phyloP scores from a whole-genome alignment of 2,888 invertebrate genomes.

The Melanostoma scalare region DNA sequence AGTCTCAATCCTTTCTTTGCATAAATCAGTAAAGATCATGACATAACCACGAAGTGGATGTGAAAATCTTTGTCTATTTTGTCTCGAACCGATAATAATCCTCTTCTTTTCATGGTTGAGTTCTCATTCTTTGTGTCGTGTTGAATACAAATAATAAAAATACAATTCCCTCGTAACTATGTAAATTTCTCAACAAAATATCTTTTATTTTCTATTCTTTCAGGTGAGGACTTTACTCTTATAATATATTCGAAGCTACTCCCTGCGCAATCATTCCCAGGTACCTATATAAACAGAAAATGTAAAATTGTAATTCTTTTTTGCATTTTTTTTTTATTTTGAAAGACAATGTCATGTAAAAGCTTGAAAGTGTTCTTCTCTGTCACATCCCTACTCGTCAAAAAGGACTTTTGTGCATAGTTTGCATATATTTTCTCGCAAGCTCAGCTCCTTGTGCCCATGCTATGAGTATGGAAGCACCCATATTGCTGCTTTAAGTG shows the following conservation, averaged over 20 bases:
- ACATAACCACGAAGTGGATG: too few species aligned
- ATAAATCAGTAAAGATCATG: too few species aligned
- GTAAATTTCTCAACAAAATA: slow-evolving; percentile 20
- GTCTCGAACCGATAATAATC: too few species aligned
- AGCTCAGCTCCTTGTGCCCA: slow-evolving; percentile 7
- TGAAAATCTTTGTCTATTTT: too few species aligned
- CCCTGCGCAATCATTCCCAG: slow-evolving; percentile 7
- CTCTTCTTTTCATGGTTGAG: too few species aligned
- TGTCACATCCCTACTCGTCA: slow-evolving; percentile 7
- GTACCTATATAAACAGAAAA: neutral
- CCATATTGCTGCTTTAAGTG: slow-evolving; percentile 34
- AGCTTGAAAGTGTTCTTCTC: slow-evolving; percentile 35
- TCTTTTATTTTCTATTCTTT: slow-evolving; percentile 24
- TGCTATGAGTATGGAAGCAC: neutral
- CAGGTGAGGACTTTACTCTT: slow-evolving; percentile 52
- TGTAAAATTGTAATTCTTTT: neutral
- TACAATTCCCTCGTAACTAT: neutral
- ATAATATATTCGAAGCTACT: slow-evolving; percentile 15
- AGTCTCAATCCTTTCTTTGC: too few species aligned
- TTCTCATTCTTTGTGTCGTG: too few species aligned
- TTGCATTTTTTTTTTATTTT: slow-evolving; percentile 39
- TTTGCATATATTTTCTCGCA: slow-evolving; percentile 20
- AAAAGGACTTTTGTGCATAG: slow-evolving; percentile 43
- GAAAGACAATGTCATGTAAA: slow-evolving; percentile 58
- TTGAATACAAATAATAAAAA: too few species aligned